Base-by-base conservation (phyloP, 92 coral and sea anemone genomes). In the Scolanthus callimorphus region DNA sequence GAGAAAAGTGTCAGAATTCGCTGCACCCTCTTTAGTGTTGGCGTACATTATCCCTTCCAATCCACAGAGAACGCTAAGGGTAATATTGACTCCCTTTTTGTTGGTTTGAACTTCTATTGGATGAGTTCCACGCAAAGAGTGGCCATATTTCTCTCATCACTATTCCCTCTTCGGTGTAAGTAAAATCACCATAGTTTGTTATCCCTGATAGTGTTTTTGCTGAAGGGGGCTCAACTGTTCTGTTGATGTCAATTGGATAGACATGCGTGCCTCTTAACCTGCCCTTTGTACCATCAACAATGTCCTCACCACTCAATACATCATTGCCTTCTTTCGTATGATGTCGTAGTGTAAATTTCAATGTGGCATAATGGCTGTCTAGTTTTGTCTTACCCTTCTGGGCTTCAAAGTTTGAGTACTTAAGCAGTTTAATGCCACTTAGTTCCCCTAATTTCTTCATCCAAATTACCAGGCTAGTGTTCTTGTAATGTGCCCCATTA, bases 401-500 rank as follows among this genome's bases (percentile, higher is more conserved):
- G 6, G 89, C 64, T 48, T 82, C 89, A 48, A 70, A 76, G 62
- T 60, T 68, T 2, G 27, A 25, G 49, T 55, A 70, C 12, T 54
- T 34, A 12, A 25, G 27, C 19, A 82, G 29, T 39, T 57, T 13
- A 9, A 82, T 34, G 26, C 66, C 75, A 17, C 68, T 62, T 13
- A 38, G 1, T n/a, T n/a, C 29, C 67, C 56, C 3, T 31, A 22
- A 2, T 46, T 74, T 30, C 78, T 69, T 60, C 57, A 59, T 19
- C n/a, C n/a, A n/a, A n/a, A n/a, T n/a, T 25, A 73, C 46, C 43
- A 80, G 52, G 6, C 54, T 39, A 8, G 83, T 63, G 60, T 76
- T 82, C 30, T 76, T 71, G 63, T 76, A 82, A 31, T 69, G 79
- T 39, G 83, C 55, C 9, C 89, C 83, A 76, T 82, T 82, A 64